phyloP scores from a whole-genome alignment of 92 coral and sea anemone species.

The Actinernus sp. region DNA sequence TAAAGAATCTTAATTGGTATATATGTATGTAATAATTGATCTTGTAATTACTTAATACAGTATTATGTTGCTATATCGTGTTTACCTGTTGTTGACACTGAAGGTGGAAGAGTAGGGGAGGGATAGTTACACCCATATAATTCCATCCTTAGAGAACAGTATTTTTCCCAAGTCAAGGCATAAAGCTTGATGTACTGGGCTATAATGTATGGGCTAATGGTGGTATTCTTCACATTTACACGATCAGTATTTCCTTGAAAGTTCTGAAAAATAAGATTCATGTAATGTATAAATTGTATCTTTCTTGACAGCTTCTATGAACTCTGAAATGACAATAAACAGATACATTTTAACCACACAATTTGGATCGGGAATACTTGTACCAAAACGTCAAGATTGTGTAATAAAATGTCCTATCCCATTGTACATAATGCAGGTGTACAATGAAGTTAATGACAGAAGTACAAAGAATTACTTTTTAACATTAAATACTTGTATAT shows the following conservation, averaged over 20 bases:
- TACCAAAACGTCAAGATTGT: not conserved
- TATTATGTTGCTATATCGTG: not conserved
- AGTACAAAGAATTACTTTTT: too few species aligned
- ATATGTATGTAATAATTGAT: too few species aligned
- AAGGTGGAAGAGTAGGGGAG: conserved; percentile 1
- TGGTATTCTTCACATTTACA: conserved; percentile 4
- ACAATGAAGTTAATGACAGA: too few species aligned
- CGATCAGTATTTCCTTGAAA: conserved; percentile 46
- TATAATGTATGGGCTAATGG: conserved; percentile 33
- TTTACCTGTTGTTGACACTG: not conserved
- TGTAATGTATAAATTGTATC: too few species aligned
- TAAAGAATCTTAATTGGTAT: too few species aligned
- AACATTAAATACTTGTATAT: too few species aligned
- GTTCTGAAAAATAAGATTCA: too few species aligned
- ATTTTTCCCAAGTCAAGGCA: conserved; percentile 17
- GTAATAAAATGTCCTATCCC: not conserved
- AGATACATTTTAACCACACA: not conserved
- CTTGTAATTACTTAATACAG: too few species aligned
- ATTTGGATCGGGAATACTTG: not conserved
- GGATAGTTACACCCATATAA: conserved; percentile 74
- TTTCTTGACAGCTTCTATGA: too few species aligned
- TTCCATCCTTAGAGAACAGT: conserved; percentile 73
- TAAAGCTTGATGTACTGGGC: conserved; percentile 64
- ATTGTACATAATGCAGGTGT: too few species aligned
- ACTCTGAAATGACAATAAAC: too few species aligned